These are phyloP conservation scores for Pomatostomus ruficeps DNA, from an alignment of 2,113 vertebrate genomes.

Conservation along the genomic window DNA sequence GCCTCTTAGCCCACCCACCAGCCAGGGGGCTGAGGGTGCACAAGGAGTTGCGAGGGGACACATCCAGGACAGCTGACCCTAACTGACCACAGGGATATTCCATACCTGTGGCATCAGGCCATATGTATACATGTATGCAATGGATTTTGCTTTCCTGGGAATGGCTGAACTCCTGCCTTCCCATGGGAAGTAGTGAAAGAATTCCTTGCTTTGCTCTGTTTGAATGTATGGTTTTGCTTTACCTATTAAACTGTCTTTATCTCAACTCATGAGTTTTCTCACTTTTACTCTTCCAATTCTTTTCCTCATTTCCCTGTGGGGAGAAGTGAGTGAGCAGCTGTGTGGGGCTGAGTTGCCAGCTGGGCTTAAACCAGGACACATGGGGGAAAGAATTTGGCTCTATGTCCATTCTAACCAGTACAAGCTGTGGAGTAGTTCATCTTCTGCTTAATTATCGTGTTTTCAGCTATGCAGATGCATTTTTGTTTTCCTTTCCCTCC, in stretches of 20 bases:
- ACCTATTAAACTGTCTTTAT: background rate
- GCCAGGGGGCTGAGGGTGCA: rapidly evolving
- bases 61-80: background rate
- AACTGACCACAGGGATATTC: background rate
- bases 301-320: background rate
- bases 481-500: background rate
- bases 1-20: background rate
- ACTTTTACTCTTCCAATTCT: background rate
- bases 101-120: background rate
- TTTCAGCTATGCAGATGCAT: background rate
- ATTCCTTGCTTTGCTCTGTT: background rate
- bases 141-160: background rate
- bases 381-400: background rate
- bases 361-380: background rate
- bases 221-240: background rate
- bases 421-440: background rate
- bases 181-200: background rate
- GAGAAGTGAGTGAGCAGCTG: too few species aligned
- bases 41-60: background rate
- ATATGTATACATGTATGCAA: too few species aligned
- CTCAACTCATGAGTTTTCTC: background rate
- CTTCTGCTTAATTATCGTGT: background rate
- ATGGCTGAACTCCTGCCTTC: background rate
- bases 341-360: background rate
- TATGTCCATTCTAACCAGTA: background rate